A percentile compares a stretch with the other conserved stretches of the same genome.
phyloP scores from a whole-genome alignment of 1,140 invertebrate species.

The Chionoecetes opilio region DNA sequence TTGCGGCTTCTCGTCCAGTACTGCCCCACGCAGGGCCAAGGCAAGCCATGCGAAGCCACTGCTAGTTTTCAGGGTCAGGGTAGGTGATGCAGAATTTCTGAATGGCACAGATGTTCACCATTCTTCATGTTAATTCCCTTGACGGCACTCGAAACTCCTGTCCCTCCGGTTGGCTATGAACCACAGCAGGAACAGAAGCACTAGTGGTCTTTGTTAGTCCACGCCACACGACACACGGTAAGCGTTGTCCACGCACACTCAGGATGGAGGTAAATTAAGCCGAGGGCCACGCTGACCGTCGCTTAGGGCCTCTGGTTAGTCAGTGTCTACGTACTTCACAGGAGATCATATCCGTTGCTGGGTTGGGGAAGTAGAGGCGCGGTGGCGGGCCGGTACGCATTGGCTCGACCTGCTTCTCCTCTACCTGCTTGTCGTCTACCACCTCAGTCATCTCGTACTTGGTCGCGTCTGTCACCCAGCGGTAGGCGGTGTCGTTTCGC shows the following conservation, averaged over 20 bases:
- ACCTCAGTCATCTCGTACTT: slow-evolving; percentile 78
- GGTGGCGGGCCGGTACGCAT: background rate
- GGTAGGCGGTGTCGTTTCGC: slow-evolving; percentile 80
- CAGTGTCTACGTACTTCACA: slow-evolving; percentile 7
- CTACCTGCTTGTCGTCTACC: slow-evolving; percentile 51
- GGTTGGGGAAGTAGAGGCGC: background rate
- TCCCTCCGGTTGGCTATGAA: background rate
- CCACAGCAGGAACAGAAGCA: background rate
- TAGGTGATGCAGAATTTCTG: background rate
- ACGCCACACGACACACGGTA: background rate
- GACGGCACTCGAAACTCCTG: background rate
- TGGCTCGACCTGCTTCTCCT: background rate
- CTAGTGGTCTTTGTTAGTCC: background rate
- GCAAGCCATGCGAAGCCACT: background rate
- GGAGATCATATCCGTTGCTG: background rate
- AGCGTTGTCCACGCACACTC: background rate
- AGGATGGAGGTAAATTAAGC: background rate
- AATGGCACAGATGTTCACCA: background rate
- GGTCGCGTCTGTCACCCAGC: slow-evolving; percentile 79
- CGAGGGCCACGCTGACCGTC: background rate
- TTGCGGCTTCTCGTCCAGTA: background rate
- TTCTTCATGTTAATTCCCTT: background rate
- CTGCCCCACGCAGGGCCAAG: background rate
- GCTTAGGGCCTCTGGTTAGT: slow-evolving; percentile 3
- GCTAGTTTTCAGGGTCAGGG: background rate